Conservation (phyloP, 2,797 vertebrate species). For the Cephalopachus bancanus region DNA sequence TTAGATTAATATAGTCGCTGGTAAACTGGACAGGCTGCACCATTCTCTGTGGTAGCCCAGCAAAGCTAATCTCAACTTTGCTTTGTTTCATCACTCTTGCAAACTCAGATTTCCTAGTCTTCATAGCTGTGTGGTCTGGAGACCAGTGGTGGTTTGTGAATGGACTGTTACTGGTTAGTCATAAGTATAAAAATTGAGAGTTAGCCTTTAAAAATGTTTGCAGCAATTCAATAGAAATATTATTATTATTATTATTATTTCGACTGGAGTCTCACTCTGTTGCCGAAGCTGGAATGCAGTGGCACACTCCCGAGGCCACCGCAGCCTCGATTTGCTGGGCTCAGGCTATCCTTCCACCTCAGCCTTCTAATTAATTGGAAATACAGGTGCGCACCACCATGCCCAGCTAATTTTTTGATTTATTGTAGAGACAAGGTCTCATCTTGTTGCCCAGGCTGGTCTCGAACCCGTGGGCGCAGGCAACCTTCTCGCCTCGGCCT, state of each 20-base stretch:
- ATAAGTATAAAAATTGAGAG: not conserved
- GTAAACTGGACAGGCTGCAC: not conserved
- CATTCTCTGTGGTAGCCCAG: not conserved
- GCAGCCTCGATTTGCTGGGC: not conserved
- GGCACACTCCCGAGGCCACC: not conserved
- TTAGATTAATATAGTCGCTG: not conserved
- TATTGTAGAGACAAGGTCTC: too few species aligned
- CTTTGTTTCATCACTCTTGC: not conserved
- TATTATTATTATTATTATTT: not conserved
- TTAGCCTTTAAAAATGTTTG: not conserved
- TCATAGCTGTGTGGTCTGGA: not conserved
- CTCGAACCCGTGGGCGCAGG: not conserved
- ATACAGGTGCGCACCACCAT: too few species aligned
- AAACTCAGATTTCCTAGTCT: not conserved
- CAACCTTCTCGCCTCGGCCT: not conserved
- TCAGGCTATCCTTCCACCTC: not conserved
- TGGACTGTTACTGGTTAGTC: not conserved
- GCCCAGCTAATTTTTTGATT: too few species aligned
- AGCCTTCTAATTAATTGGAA: not conserved
- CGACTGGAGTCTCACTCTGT: not conserved
- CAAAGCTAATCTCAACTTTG: not conserved
- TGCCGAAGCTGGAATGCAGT: not conserved
- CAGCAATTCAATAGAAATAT: not conserved
- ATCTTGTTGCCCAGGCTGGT: too few species aligned
- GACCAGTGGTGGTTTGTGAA: not conserved